Conservation (phyloP, 2,113 vertebrate genomes). For the Charadrius vociferus region DNA sequence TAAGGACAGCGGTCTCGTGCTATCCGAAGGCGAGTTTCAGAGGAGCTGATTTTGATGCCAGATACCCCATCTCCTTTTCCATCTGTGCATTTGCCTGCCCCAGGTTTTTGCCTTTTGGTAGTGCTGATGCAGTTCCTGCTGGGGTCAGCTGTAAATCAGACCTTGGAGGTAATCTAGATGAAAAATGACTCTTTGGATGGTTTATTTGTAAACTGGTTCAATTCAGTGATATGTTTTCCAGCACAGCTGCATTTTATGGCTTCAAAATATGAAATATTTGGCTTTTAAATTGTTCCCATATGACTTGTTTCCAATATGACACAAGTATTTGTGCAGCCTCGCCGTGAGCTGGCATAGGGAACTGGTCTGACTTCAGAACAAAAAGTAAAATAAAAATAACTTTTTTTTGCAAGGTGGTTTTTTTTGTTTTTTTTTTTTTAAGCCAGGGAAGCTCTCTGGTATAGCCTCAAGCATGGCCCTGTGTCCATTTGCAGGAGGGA, state of each 20-base stretch:
- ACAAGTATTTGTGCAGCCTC: background rate
- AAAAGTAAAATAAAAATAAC: background rate
- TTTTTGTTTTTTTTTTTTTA: background rate
- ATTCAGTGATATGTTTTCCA: background rate
- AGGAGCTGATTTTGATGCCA: background rate
- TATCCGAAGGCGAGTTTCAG: background rate
- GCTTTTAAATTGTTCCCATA: background rate
- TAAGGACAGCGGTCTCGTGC: background rate
- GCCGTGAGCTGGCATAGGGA: background rate
- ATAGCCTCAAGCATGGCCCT: background rate
- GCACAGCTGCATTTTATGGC: background rate
- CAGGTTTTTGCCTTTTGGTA: background rate
- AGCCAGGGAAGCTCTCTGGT: background rate
- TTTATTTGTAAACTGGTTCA: background rate
- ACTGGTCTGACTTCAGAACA: background rate
- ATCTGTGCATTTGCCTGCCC: background rate
- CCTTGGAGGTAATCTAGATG: background rate
- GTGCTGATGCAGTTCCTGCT: background rate
- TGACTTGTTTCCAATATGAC: background rate
- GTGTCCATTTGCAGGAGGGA: background rate
- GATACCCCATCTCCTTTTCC: background rate
- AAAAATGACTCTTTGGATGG: background rate
- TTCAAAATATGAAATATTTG: background rate
- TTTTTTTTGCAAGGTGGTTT: background rate
- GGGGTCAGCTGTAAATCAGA: background rate